Evolutionary conservation across 2,797 vertebrate species (phyloP).

Genomic region (Helostoma temminkii): DNA sequence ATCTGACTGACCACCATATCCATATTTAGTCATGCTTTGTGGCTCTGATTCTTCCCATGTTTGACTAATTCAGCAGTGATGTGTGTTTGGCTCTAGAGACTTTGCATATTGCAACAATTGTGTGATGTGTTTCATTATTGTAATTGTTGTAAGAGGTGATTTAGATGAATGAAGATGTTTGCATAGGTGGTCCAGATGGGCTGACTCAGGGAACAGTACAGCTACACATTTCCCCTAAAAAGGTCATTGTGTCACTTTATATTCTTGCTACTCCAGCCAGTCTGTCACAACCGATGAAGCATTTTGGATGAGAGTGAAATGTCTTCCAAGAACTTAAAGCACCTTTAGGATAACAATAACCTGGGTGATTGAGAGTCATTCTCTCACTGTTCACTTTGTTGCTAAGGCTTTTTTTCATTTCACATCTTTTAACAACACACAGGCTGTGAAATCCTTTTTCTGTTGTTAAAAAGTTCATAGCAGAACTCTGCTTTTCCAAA

Average conservation of each 20-base stretch:
- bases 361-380: no score
- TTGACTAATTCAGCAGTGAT: conserved; percentile 21
- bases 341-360: no score
- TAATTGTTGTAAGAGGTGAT: conserved; percentile 18
- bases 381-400: conserved; percentile 29
- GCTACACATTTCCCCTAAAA: conserved; percentile 23
- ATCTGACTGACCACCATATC: neutral
- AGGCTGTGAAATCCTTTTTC: conserved; percentile 9
- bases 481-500: conserved; percentile 18
- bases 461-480: conserved; percentile 14
- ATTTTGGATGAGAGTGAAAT: no score
- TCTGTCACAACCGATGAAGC: no score
- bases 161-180: conserved; percentile 24
- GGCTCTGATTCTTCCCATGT: conserved; percentile 8
- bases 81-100: conserved; percentile 9
- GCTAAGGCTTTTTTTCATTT: conserved; percentile 9
- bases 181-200: conserved; percentile 56
- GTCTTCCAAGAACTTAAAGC: no score
- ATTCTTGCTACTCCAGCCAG: no score
- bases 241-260: conserved; percentile 39
- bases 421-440: conserved; percentile 7
- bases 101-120: neutral
- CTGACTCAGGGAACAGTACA: conserved; percentile 22
- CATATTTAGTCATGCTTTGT: conserved; percentile 6
- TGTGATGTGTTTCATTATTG: neutral